Base-by-base conservation (phyloP, 2,888 invertebrate genomes). In the Heliconius aoede region DNA sequence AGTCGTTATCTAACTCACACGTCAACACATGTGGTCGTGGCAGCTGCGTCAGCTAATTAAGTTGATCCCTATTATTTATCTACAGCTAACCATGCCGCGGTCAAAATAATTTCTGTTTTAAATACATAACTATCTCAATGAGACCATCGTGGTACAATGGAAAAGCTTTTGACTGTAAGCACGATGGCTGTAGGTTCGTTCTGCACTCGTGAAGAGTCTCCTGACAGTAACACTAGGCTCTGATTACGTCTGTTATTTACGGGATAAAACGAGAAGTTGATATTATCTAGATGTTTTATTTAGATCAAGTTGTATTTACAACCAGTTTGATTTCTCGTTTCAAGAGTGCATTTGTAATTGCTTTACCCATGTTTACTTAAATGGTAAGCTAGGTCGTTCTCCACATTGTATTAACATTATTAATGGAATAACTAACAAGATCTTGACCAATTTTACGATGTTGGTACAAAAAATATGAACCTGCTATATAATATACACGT, bases 1-100 rank as follows among this genome's bases (percentile, higher is more conserved):
- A 15, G 80, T 78, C 81, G 81, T 85, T 61, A 36, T 72, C 72
- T 36, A 40, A 26, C 26, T 72, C 72, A 40, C 72, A 60, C 26
- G 60, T 72, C 72, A 32, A 32, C 60, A 72, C 72, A 26, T 40
- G 72, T 71, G 58, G 32, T 55, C 26, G 36, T 24, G 4, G 28
- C 55, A 4, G 40, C 36, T 58, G 28, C 32, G 40, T 72, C 60
- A 72, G 18, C 72, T 40, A 72, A 61, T 61, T 61, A 32, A 72
- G 61, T 72, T 60, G 60, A 61, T 72, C 58, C 58, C 21, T 32
- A 40, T 26, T 36, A 60, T 26, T 72, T 72, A 72, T 58, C 18
- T 26, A 60, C 32, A 18, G n/a, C n/a, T n/a, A n/a, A n/a, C n/a
- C n/a, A n/a, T n/a, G n/a, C n/a, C n/a, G n/a, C n/a, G n/a, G n/a